Base-by-base conservation (phyloP, 2,113 vertebrate genomes). In the Gobiocypris rarus region DNA sequence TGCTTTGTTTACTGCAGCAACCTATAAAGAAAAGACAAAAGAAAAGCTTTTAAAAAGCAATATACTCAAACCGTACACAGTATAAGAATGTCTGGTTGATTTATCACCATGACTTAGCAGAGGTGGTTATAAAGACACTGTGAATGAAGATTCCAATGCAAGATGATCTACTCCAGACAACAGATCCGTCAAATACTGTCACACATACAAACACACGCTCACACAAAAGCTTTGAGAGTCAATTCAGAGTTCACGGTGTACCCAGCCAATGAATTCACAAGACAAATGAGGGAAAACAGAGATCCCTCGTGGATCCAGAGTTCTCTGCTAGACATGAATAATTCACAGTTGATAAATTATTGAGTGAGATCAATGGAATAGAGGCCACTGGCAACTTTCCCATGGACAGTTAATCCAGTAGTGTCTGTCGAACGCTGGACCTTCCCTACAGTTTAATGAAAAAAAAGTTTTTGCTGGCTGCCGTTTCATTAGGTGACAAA, bases 1-100 rank as follows among this genome's bases (percentile, higher is more conserved):
- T 90, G 93, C 95, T 73, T 91, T 93, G 84, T 96, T 96, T 88
- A 95, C 93, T 87, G 96, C 97, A 93, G 97, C 97, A 88, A 99
- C 96, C 98, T 99, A 54, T 17, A 86, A 74, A 71, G 15, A 76
- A 38, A 75, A 48, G 9, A 52, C 13, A 71, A 26, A 19, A 73
- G 17, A 43, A 45, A 56, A 56, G 24, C 22, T 54, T 17, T 34
- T 31, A 41, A 54, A 65, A 81, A 84, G 19, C 54, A 54, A 70
- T 48, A 19, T 9, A 34, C 8, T 28, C 26, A 74, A 41, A 81
- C 26, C 0, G 31, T 63, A 83, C 26, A 78, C 28, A 50, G 24
- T 45, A 45, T 69, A n/a, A 69, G 17, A n/a, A 50, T 15, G 1
- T 13, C 45, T 19, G 56, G 9, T 67, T 80, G 58, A 67, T 34